Percentiles rank a stretch among this genome's conserved stretches.
These are phyloP conservation scores for Sphaerophoria taeniata DNA, from an alignment of 2,888 invertebrate species.

Conservation along the genomic window DNA sequence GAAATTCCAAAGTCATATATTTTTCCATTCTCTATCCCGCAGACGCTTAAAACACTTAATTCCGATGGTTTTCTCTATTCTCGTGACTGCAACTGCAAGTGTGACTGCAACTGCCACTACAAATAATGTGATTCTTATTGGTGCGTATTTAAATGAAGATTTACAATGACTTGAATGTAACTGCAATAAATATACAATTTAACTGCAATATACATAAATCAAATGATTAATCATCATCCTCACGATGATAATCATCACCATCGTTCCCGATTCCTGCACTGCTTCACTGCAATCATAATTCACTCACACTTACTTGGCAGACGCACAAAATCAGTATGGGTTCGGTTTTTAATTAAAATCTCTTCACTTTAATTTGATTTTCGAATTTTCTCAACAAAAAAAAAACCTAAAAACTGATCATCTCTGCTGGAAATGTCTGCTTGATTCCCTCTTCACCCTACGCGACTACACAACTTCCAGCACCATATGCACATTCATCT, in stretches of 20 bases:
- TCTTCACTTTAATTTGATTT: conserved; percentile 52
- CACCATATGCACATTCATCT: neutral
- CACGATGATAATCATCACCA: neutral
- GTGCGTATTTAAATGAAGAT: conserved; percentile 61
- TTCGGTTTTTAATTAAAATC: conserved; percentile 72
- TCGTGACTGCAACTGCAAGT: neutral
- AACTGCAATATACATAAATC: conserved; percentile 71
- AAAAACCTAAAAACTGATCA: neutral
- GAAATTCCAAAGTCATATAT: conserved; percentile 29
- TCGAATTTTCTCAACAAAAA: conserved; percentile 29
- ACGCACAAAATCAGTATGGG: conserved; percentile 26
- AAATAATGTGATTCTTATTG: neutral
- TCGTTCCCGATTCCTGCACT: conserved; percentile 14
- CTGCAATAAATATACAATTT: conserved; percentile 74
- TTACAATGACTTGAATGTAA: conserved; percentile 68
- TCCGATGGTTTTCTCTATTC: conserved; percentile 43
- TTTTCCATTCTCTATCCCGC: conserved; percentile 7
- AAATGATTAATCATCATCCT: conserved; percentile 69
- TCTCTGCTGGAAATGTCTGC: conserved; percentile 30
- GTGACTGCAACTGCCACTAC: neutral
- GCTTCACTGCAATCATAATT: neutral
- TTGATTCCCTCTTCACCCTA: neutral
- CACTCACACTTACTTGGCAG: conserved; percentile 3
- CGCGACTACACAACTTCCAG: neutral
- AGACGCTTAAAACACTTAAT: conserved; percentile 32